These are phyloP conservation scores for Drosophila aldrichi DNA, from an alignment of 2,888 invertebrate genomes.

Conservation along the genomic window DNA sequence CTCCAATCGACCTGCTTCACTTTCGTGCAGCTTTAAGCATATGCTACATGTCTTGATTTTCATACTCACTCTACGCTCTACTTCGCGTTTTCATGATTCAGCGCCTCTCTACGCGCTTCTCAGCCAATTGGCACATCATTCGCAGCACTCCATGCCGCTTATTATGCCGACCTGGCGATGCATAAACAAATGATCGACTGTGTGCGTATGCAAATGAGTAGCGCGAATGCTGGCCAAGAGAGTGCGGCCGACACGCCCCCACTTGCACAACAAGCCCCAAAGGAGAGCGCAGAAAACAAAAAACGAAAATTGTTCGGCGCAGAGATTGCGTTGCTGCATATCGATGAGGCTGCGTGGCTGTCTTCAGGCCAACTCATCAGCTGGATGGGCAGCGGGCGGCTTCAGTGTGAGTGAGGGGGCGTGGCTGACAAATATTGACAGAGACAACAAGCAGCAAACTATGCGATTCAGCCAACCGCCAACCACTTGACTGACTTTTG, in stretches of 20 bases:
- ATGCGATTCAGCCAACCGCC: slow-evolving; percentile 44
- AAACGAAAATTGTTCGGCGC: slow-evolving; percentile 10
- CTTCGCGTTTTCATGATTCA: slow-evolving; percentile 5
- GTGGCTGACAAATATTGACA: slow-evolving; percentile 69
- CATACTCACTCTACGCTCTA: background rate
- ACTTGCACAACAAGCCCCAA: slow-evolving; percentile 3
- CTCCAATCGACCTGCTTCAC: background rate
- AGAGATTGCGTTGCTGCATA: slow-evolving; percentile 63
- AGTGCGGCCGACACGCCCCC: slow-evolving; percentile 21
- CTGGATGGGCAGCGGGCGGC: slow-evolving; percentile 15
- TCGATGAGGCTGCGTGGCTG: slow-evolving; percentile 53
- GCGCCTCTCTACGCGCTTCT: slow-evolving; percentile 3
- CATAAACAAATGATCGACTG: slow-evolving; percentile 67
- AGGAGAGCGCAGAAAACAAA: slow-evolving; percentile 14
- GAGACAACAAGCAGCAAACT: slow-evolving; percentile 44
- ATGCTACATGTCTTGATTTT: background rate
- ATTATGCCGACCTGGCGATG: slow-evolving; percentile 17
- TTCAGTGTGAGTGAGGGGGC: background rate
- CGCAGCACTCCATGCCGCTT: slow-evolving; percentile 3
- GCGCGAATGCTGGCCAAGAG: slow-evolving; percentile 47
- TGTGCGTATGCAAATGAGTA: slow-evolving; percentile 66
- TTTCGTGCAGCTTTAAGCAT: background rate
- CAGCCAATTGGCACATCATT: slow-evolving; percentile 43
- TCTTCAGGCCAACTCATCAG: slow-evolving; percentile 44
- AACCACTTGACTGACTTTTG: slow-evolving; percentile 77